These are phyloP conservation scores for Drosophila pseudoananassae DNA, from an alignment of 1,140 invertebrate species.

Conservation along the genomic window DNA sequence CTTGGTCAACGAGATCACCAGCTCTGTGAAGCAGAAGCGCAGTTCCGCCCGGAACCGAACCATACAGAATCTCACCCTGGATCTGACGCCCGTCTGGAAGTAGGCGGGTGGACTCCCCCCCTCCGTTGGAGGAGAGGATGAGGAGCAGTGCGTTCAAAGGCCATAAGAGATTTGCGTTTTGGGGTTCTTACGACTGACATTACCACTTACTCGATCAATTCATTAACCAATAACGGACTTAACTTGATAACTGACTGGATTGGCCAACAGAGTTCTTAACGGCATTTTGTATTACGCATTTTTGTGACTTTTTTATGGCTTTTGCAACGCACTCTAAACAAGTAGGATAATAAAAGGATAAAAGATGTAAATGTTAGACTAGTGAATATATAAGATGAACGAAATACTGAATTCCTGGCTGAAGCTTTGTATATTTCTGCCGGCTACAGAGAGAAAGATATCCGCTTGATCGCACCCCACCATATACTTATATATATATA, in stretches of 20 bases:
- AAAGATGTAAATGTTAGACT: constrained; percentile 60
- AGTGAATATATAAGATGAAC: constrained; percentile 47
- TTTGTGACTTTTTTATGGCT: constrained; percentile 23
- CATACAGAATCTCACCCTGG: constrained; percentile 91
- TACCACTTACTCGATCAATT: constrained; percentile 29
- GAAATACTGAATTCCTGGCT: constrained; percentile 28
- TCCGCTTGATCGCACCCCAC: constrained; percentile 59
- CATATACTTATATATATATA: constrained; percentile 38
- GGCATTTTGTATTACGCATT: background rate
- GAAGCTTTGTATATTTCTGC: constrained; percentile 65
- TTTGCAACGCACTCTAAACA: constrained; percentile 14
- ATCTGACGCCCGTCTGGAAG: constrained; percentile 91
- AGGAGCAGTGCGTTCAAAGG: constrained; percentile 22
- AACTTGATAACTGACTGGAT: constrained; percentile 26
- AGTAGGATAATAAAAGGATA: background rate
- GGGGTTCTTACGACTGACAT: constrained; percentile 29
- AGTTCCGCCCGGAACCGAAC: constrained; percentile 91
- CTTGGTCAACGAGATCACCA: constrained; percentile 96
- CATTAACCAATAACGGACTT: constrained; percentile 5
- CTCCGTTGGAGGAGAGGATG: background rate
- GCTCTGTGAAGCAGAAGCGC: constrained; percentile 91
- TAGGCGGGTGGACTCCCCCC: constrained; percentile 13
- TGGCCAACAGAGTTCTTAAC: background rate
- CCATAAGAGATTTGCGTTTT: constrained; percentile 2
- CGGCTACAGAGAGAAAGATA: constrained; percentile 59